Percentiles rank a stretch among this genome's conserved stretches.
Conservation (phyloP, 2,888 invertebrate genomes). For the Fabriciana adippe region DNA sequence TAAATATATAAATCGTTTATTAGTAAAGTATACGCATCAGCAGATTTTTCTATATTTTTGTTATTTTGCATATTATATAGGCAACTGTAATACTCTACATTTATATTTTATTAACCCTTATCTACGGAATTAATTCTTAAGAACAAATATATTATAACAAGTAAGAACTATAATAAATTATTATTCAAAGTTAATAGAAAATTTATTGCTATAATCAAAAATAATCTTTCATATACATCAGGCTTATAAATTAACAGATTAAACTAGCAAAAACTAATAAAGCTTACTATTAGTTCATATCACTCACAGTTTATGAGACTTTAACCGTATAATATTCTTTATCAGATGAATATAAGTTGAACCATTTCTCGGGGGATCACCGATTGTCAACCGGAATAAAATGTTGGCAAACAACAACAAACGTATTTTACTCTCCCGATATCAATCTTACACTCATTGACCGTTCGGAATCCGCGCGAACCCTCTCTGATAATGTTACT, state of each 20-base stretch:
- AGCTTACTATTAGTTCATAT: constrained; percentile 27
- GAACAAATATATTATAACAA: no score
- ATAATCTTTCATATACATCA: neutral
- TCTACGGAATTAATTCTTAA: no score
- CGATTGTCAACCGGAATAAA: constrained; percentile 49
- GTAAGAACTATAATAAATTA: no score
- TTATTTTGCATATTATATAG: no score
- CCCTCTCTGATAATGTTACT: constrained; percentile 59
- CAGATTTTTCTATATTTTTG: no score
- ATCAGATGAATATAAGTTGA: constrained; percentile 48
- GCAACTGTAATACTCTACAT: no score
- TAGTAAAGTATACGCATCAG: no score
- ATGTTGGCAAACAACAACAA: constrained; percentile 48
- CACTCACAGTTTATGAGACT: constrained; percentile 35
- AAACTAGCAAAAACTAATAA: constrained; percentile 26
- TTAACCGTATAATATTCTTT: constrained; percentile 37
- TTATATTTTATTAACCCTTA: no score
- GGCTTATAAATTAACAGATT: constrained; percentile 9
- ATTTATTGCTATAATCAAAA: neutral
- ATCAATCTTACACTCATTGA: constrained; percentile 57
- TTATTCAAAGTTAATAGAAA: no score
- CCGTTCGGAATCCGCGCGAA: constrained; percentile 55
- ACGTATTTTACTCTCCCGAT: constrained; percentile 50
- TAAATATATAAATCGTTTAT: no score
- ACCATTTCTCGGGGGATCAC: constrained; percentile 43